Base-by-base conservation (phyloP, 2,113 vertebrate species). In the Scatophagus argus region DNA sequence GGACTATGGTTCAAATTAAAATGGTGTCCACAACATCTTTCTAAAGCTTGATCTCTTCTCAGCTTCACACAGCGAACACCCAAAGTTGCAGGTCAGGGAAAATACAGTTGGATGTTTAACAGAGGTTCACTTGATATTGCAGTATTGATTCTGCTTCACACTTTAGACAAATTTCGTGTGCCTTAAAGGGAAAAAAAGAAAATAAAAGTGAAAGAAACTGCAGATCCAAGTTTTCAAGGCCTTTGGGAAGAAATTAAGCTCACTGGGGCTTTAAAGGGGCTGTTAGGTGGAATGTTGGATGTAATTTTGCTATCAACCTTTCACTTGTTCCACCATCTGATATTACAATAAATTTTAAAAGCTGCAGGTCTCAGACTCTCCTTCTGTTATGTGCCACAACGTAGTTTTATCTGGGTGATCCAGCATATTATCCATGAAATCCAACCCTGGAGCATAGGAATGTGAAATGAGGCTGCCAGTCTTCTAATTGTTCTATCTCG, bases 111-210 rank as follows among this genome's bases (percentile, higher is more conserved):
- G 74, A 90, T 90, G 89, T 87, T 88, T 81, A 89, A 91, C 89
- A 83, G 85, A 84, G 62, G 77, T 82, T 84, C 68, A 67, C 80
- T 88, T 90, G 83, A 89, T 89, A 89, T 89, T 88, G 80, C 82
- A 46, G 74, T 91, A 93, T 93, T 79, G 92, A 93, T 93, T 90
- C 63, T 58, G 67, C 80, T 60, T 71, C 63, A 75, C 75, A 80
- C 84, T 88, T 88, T 72, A 88, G 80, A 89, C 71, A 86, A 79
- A 90, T 74, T 79, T 79, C 73, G 64, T 71, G 31, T 86, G 83
- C 82, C 89, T 80, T 84, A 23, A 89, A 88, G 90, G 87, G 88
- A 93, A 91, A 81, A 84, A 85, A 60, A 87, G 78, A 88, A 91
- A 81, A 80, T 80, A 82, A 89, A 89, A 88, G 87, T 82, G 36